Percentiles rank a stretch among this genome's conserved stretches.
phyloP scores from a whole-genome alignment of 2,113 vertebrate genomes.

The Donacobius atricapilla region DNA sequence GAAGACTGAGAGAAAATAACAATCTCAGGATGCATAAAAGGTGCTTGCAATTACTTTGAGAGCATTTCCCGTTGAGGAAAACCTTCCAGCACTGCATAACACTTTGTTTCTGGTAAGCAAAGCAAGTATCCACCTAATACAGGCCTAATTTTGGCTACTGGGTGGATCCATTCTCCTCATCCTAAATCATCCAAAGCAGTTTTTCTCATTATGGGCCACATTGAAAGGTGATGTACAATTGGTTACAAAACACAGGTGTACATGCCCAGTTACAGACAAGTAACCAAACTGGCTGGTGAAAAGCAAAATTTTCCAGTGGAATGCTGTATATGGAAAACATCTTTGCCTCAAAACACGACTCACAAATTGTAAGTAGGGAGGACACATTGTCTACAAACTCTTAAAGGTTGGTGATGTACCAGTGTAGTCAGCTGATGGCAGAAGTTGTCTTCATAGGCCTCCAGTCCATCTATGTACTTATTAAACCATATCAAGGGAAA shows the following conservation, averaged over 20 bases:
- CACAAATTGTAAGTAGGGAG: not conserved
- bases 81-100: not conserved
- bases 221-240: fast-evolving
- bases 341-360: not conserved
- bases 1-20: not conserved
- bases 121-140: not conserved
- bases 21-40: not conserved
- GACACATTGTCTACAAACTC: not conserved
- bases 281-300: not conserved
- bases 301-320: not conserved
- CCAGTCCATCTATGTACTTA: not conserved
- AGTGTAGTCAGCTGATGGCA: not conserved
- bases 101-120: not conserved
- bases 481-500: not conserved
- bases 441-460: not conserved
- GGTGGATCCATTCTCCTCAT: not conserved
- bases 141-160: not conserved
- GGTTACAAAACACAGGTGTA: not conserved
- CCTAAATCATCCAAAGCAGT: not conserved
- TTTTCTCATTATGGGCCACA: not conserved
- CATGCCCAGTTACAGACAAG: not conserved
- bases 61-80: not conserved
- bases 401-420: not conserved
- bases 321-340: not conserved
- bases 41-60: not conserved